Evolutionary conservation across 2,113 vertebrate genomes (phyloP).

Genomic region (Nycticebus coucang): DNA sequence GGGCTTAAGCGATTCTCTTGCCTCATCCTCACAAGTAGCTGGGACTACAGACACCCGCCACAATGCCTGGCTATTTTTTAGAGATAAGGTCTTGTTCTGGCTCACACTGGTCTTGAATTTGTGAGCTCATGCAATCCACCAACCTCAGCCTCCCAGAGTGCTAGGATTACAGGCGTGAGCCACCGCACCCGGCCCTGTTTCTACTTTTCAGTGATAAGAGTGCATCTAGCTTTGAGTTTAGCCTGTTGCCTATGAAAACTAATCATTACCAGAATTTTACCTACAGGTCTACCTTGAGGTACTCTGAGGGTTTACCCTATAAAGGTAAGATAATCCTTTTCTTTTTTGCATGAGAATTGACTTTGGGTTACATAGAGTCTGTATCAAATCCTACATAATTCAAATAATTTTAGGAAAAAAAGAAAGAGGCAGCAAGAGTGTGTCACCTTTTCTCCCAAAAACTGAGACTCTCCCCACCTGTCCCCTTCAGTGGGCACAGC

Average conservation of each 20-base stretch:
- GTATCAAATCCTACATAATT: background rate
- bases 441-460: background rate
- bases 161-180: no score
- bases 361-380: background rate
- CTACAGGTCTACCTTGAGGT: background rate
- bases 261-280: background rate
- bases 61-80: no score
- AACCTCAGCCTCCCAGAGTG: no score
- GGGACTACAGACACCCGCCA: no score
- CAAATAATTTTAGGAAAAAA: background rate
- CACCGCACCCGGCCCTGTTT: no score
- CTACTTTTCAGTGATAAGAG: no score
- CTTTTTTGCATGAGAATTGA: background rate
- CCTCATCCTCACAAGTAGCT: no score
- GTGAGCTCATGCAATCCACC: no score
- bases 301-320: background rate
- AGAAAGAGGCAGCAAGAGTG: background rate
- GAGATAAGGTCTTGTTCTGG: no score
- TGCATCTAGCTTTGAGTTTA: background rate
- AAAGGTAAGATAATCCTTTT: background rate
- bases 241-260: background rate
- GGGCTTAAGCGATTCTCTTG: no score
- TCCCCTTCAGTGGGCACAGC: background rate
- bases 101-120: no score
- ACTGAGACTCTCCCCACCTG: background rate